Evolutionary conservation across 2,113 vertebrate species (phyloP), one percentile per base, ranked within the genome.

Genomic region (Colistium nudipinnis): DNA sequence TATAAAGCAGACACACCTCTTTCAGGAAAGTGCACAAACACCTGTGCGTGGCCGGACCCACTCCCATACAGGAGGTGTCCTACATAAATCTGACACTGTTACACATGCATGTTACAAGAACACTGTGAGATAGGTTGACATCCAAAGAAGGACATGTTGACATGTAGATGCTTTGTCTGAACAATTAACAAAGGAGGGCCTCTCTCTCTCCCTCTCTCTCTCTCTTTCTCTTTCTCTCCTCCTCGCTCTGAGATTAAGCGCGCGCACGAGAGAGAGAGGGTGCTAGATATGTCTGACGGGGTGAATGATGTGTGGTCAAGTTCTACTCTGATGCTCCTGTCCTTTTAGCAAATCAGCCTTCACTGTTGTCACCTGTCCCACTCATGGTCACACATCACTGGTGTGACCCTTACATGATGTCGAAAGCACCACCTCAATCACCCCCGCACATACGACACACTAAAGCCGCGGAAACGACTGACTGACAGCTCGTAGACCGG

Each of bases 321-420:
- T 96, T 97, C 95, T 97, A 96, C 96, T 96, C 96, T 97, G 96
- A 97, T 96, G 96, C 96, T 94, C 94, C 94, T 95, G 95, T 97
- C 96, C 95, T 96, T 94, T 96, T 96, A 97, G 96, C 96, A 96
- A 98, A 95, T 96, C 90, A 95, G 94, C 94, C 94, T 95, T 97
- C 94, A 93, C 92, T 93, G 92, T 93, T 96, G 95, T 97, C 95
- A 96, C 94, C 94, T 94, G 79, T 93, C 88, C 93, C 89, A 93
- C 95, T 94, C 93, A 94, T 92, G 95, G 95, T 96, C 96, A 95
- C 95, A 96, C 94, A 94, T 95, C 86, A 88, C 70, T 55, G 76
- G 76, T 87, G 90, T 90, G 84, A 89, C 64, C 83, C 70, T 81
- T 81, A 61, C 80, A 79, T 72, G 83, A 85, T 86, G 76, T 86